Base-by-base conservation (phyloP, 53 echinoderm and acorn worm species). In the Apostichopus leukothele region DNA sequence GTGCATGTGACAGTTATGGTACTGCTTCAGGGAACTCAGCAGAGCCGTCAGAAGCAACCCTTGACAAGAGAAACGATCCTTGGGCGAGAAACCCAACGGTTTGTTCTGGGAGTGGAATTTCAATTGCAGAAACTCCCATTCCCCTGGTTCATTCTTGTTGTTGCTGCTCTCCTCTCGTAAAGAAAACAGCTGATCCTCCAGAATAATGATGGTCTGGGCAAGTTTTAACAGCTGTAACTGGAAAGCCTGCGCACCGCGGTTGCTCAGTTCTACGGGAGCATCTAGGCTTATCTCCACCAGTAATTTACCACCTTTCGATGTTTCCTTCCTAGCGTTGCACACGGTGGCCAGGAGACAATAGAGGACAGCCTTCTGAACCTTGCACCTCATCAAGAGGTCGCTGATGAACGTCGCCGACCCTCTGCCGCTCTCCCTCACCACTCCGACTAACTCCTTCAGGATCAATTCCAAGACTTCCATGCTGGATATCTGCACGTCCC, bases 321-420 rank as follows among this genome's bases (percentile, higher is more conserved):
- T 90, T 23, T 79, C 89, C 76, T 90, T 88, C 75, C 89, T 88
- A 5, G 93, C 93, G 83, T 96, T 93, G 61, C 90, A 94, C n/a
- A 99, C 99, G 0, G 99, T 92, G 50, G 99, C 96, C n/a, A 99
- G 80, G 27, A 99, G 78, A 84, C 99, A 96, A 74, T 99, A 95
- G 14, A 96, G 86, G 51, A 96, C 92, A 7, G 99, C 96, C 86
- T 99, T 99, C 79, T 99, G 99, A 55, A 99, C 97, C 84, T 99
- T 99, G 76, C 96, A 99, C 77, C 96, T 86, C 27, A 91, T 89
- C 53, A 98, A 68, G 54, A 99, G 93, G 26, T 99, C 99, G 51
- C 93, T 96, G 84, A 99, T 96, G 87, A 99, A 99, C 0, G 99
- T 99, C 26, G 99, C 96, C 50, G 93, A 60, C 14, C 99, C 99